Evolutionary conservation across 2,888 invertebrate species (phyloP), one percentile per base, ranked within the genome.

Genomic region (Augiades crinisus): DNA sequence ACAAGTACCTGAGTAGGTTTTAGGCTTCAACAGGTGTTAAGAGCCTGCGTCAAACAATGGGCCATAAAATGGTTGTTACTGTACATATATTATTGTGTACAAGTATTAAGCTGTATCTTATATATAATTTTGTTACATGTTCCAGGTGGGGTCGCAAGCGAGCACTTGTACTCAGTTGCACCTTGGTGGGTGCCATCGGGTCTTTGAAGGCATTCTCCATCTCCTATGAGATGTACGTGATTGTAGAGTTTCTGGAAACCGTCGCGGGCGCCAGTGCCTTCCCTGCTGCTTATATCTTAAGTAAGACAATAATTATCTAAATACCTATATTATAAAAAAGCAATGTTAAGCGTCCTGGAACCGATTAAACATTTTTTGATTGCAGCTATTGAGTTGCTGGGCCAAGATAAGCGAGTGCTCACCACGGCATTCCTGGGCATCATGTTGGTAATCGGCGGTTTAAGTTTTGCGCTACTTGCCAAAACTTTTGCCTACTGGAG

Each of bases 401-500:
- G 89, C 0, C 86, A 83, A 69, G 78, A 86, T 55, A 85, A 85
- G 49, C 68, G 88, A 56, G 88, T 87, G 0, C 58, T 86, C 1
- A 85, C 86, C 0, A 84, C 85, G 3, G 84, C 85, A 1, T 86
- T 84, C 61, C 74, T 88, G 0, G 83, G 87, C 10, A 81, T 84
- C 34, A 72, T 82, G 71, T 60, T 95, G 64, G 94, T 95, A 0
- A 56, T 94, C 3, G 96, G 96, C 0, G 95, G 95, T 65, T 90
- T 94, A 17, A 72, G 92, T 14, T 86, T 94, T 38, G 95, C 94
- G 1, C 72, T 93, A 21, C 81, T 93, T 5, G 95, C 96, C 6
- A 94, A 93, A 88, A 83, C 91, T 46, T 91, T 92, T 44, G 90
- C 91, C 52, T 92, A 94, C 67, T 96, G 96, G 96, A 90, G 94